Evolutionary conservation across 2,888 invertebrate species (phyloP), one percentile per base, ranked within the genome.

Genomic region (Lapara coniferarum): DNA sequence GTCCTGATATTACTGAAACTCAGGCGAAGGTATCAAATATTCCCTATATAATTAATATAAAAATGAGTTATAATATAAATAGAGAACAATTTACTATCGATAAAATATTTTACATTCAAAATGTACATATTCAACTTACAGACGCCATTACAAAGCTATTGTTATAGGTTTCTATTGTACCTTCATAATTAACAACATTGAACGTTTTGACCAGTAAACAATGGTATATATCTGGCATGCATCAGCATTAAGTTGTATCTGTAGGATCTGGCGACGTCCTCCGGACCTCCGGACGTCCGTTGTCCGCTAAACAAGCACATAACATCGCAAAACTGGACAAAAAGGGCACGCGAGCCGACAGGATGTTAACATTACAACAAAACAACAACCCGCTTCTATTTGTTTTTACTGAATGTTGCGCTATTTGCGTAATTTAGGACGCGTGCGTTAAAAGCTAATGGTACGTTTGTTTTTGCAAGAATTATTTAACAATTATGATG

Each of bases 261-360:
- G 78, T 78, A 81, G 78, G 81, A 85, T 86, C 81, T 83, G 80
- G 82, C 81, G 82, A 79, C 77, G 75, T 74, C 76, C 57, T 57
- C 73, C 69, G 71, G 55, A 66, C 68, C 71, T 73, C 76, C 86
- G 87, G 84, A 87, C 80, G 82, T 88, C 89, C 88, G 87, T 77
- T 77, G 83, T 81, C 77, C 76, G 76, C 77, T 75, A 78, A 73
- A 73, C 77, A 74, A 77, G 82, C 78, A 84, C 81, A 83, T 85
- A 88, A 87, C 84, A 84, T 79, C 78, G 81, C 85, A 75, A 87
- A 87, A 85, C 80, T 71, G 74, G 71, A 82, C 81, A 86, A 85
- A 88, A 87, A 79, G 81, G 80, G 77, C 78, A 74, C 75, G 77
- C 77, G 77, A 63, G 46, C 74, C 76, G 76, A 74, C 83, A 81